Conservation (phyloP, 2,113 vertebrate genomes). For the Notothenia coriiceps region DNA sequence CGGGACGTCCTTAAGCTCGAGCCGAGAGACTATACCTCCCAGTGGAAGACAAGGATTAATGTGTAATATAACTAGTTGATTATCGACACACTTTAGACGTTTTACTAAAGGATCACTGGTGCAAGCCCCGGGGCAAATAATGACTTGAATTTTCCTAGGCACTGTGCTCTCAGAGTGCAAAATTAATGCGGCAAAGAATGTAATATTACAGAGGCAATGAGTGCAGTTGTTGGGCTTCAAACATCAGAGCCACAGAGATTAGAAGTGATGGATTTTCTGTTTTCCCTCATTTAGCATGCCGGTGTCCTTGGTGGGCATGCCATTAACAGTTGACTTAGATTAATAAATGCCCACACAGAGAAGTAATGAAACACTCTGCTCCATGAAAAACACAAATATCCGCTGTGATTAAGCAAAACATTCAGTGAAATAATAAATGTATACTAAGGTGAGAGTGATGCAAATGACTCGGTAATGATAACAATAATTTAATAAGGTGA, state of each 20-base stretch:
- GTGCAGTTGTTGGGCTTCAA: slow-evolving; percentile 12
- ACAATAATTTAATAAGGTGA: slow-evolving; percentile 31
- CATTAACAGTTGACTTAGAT: slow-evolving; percentile 22
- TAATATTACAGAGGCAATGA: slow-evolving; percentile 1
- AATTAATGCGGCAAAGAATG: background rate
- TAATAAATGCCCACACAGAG: slow-evolving; percentile 5
- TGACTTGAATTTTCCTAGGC: background rate
- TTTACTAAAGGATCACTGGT: background rate
- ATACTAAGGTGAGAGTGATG: slow-evolving; percentile 24
- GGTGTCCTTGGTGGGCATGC: slow-evolving; percentile 29
- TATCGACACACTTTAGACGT: background rate
- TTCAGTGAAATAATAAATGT: background rate
- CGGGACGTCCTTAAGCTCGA: too few relatives aligned
- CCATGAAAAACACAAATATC: background rate
- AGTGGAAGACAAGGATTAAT: background rate
- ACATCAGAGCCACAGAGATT: slow-evolving; percentile 39
- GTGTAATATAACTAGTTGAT: background rate
- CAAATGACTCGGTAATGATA: slow-evolving; percentile 11
- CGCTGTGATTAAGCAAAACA: background rate
- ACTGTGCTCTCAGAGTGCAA: background rate
- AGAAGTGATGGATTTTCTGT: slow-evolving; percentile 45
- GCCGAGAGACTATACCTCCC: background rate
- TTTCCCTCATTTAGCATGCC: slow-evolving; percentile 40
- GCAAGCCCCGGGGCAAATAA: background rate
- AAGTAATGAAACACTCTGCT: background rate